Evolutionary conservation across 2,888 invertebrate species (phyloP), one percentile per base, ranked within the genome.

Genomic region (Cephus nigrinus): DNA sequence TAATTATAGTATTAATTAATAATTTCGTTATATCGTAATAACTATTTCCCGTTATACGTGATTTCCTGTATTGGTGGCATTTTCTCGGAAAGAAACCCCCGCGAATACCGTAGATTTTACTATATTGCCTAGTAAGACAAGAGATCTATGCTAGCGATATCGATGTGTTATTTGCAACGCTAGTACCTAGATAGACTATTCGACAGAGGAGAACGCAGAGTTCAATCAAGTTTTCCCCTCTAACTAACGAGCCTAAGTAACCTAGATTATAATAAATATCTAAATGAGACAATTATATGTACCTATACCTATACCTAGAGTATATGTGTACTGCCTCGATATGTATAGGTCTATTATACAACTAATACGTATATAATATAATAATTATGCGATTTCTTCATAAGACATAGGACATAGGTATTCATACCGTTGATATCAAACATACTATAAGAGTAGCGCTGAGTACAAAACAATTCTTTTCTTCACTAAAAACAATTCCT

Each of bases 381-480:
- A 15, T 40, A 40, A 40, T 31, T 69, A 89, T 91, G 88, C 86
- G 90, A 85, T 86, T 89, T 40, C 15, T 86, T 89, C 88, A 88
- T 90, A 90, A 90, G 90, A 90, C 89, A 90, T 90, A 88, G 89
- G 90, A 90, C 89, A 90, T 90, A 88, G 89, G 84, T 83, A 88
- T 87, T 40, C 40, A 40, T 40, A 40, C 40, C 15, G 88, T 89
- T 82, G 87, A 88, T 88, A 90, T 89, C 86, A 88, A 90, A 88
- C 12, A 40, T 87, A 86, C 88, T 90, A 89, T 88, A 73, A 31
- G 73, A 34, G 33, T 32, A 83, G 85, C 84, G 84, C 87, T 86
- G 87, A 82, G 86, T 89, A 88, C 86, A 90, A 89, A 90, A 89
- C 87, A 90, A 86, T 86, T 32, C 33, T 86, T 84, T 77, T 84